Evolutionary conservation across 2,113 vertebrate species (phyloP).

Genomic region (Pogonocichla stellata): DNA sequence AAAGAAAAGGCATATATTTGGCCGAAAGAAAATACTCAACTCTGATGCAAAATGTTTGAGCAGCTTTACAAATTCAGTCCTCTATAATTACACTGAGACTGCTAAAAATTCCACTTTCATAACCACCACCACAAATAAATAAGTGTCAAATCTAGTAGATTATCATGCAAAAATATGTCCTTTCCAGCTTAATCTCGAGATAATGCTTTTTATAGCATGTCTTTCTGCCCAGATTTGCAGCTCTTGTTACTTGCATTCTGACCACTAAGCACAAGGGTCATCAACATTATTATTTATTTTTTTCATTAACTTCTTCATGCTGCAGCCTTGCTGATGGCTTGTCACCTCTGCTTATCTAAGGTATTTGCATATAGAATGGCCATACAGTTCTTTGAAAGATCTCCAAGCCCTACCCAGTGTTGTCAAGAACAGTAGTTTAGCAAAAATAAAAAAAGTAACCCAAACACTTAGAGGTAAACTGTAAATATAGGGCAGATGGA

Average conservation of each 20-base stretch:
- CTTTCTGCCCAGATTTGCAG: neutral
- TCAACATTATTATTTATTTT: neutral
- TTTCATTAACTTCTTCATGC: neutral
- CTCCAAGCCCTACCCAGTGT: neutral
- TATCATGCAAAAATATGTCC: neutral
- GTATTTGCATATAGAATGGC: neutral
- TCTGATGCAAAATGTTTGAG: neutral
- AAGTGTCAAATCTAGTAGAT: neutral
- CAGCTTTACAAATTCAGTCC: neutral
- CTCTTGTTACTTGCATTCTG: slow-evolving; percentile 11
- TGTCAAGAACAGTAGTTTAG: neutral
- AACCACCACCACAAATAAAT: neutral
- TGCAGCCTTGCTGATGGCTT: neutral
- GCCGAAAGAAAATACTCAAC: neutral
- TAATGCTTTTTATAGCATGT: neutral
- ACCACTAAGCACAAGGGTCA: neutral
- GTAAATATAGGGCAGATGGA: neutral
- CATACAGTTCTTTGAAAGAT: neutral
- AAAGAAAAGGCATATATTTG: neutral
- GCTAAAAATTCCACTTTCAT: slow-evolving; percentile 11
- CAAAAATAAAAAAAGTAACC: neutral
- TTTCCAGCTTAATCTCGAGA: neutral
- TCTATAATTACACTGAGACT: neutral
- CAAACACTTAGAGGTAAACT: neutral
- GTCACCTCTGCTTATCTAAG: neutral